phyloP scores from a whole-genome alignment of 2,113 vertebrate species.

The Rhabdomys dilectus region DNA sequence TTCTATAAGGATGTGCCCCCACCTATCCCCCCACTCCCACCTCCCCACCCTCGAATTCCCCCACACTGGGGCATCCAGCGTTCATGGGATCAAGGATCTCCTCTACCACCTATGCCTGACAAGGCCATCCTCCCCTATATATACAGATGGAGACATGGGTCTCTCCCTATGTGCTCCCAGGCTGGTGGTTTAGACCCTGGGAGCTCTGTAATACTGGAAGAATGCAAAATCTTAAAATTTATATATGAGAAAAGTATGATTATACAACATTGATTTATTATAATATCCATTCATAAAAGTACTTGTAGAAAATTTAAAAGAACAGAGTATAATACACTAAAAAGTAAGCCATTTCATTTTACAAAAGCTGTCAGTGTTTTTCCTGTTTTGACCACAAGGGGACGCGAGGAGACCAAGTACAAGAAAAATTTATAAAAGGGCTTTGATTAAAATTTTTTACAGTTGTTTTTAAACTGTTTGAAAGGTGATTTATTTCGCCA shows the following conservation, averaged over 20 bases:
- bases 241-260: not conserved
- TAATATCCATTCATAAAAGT: slow-evolving; percentile 7
- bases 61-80: too few relatives aligned
- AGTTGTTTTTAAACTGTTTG: slow-evolving; percentile 71
- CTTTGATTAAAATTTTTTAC: slow-evolving; percentile 66
- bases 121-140: too few relatives aligned
- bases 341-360: slow-evolving; percentile 58
- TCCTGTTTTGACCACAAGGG: slow-evolving; percentile 62
- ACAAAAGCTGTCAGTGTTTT: slow-evolving; percentile 12
- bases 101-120: too few relatives aligned
- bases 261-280: not conserved
- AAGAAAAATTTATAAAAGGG: slow-evolving; percentile 62
- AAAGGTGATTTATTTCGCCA: slow-evolving; percentile 72
- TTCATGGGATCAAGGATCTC: too few relatives aligned
- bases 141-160: too few relatives aligned
- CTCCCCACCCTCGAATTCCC: too few relatives aligned
- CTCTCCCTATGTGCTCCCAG: too few relatives aligned
- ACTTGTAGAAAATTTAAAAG: not conserved
- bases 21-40: too few relatives aligned
- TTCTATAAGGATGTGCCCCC: too few relatives aligned
- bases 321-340: slow-evolving; percentile 9
- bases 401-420: slow-evolving; percentile 54
- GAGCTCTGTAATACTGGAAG: not conserved
- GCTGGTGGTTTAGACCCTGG: too few relatives aligned
- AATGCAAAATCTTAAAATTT: not conserved